These are phyloP conservation scores for Hyposmocoma kahamanoa DNA, from an alignment of 1,140 invertebrate species.

Conservation along the genomic window DNA sequence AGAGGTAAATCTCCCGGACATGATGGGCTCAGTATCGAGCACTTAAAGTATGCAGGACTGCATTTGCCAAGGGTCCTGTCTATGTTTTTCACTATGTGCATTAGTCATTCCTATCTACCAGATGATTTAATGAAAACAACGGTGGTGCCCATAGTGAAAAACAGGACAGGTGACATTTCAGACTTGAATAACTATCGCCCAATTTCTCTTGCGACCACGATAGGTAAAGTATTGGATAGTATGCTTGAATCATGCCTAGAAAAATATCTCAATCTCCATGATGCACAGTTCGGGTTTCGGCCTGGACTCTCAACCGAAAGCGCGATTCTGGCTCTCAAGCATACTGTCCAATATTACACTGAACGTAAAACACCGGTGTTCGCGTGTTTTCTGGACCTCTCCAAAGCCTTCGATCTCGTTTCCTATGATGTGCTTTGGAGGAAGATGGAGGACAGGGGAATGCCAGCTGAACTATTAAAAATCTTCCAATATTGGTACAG, in stretches of 20 bases:
- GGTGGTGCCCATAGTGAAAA: neutral
- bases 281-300: conserved; percentile 2
- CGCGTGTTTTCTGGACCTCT: conserved; percentile 2
- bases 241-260: neutral
- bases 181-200: neutral
- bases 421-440: conserved; percentile 1
- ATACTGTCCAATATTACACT: conserved; percentile 2
- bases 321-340: neutral
- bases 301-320: neutral
- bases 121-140: neutral
- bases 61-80: neutral
- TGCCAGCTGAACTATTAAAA: neutral
- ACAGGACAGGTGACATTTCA: neutral
- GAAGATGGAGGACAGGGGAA: neutral
- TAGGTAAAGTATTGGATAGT: neutral
- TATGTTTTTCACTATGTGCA: neutral
- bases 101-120: neutral
- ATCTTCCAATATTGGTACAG: neutral
- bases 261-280: neutral
- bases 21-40: conserved; percentile 6
- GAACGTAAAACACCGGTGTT: neutral
- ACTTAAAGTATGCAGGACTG: neutral
- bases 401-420: conserved; percentile 2
- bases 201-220: neutral
- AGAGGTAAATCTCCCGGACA: neutral